These are phyloP conservation scores for Hermetia illucens DNA, from an alignment of 1,140 invertebrate species.

Conservation along the genomic window DNA sequence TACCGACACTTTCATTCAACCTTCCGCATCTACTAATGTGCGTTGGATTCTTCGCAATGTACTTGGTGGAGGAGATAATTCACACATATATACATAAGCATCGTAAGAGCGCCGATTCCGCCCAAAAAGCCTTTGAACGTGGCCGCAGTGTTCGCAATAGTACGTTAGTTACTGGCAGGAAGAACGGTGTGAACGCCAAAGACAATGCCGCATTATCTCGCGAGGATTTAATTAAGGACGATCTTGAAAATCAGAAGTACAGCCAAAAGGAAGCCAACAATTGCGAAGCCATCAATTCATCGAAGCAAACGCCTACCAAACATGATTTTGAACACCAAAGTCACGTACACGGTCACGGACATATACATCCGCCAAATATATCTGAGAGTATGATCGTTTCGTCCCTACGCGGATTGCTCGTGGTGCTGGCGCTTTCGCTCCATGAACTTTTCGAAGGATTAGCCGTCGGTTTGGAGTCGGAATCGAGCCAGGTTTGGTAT, in stretches of 20 bases:
- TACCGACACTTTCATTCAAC: constrained; percentile 42
- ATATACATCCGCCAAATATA: constrained; percentile 31
- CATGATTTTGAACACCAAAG: constrained; percentile 15
- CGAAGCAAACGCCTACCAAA: constrained; percentile 3
- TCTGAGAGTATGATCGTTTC: constrained; percentile 45
- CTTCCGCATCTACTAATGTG: constrained; percentile 57
- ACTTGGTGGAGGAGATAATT: constrained; percentile 68
- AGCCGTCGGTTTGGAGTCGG: constrained; percentile 67
- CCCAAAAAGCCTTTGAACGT: constrained; percentile 20
- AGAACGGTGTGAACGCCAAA: not conserved
- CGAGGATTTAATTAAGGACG: constrained; percentile 1
- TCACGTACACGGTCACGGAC: constrained; percentile 33
- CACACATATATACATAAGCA: constrained; percentile 46
- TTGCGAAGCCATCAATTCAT: constrained; percentile 18
- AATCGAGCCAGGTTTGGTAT: constrained; percentile 55
- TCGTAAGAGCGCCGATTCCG: constrained; percentile 20
- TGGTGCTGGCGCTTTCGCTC: constrained; percentile 75
- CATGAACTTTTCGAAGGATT: constrained; percentile 88
- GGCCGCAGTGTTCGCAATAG: constrained; percentile 24
- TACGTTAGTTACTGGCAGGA: constrained; percentile 14
- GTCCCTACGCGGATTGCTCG: constrained; percentile 56
- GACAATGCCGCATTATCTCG: not conserved
- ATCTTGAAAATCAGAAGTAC: constrained; percentile 5
- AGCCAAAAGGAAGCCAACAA: constrained; percentile 14
- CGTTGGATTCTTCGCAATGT: constrained; percentile 71